Percentiles rank a stretch among this genome's conserved stretches.
These are phyloP conservation scores for Campoplex nolae DNA, from an alignment of 2,888 invertebrate genomes.

Conservation along the genomic window DNA sequence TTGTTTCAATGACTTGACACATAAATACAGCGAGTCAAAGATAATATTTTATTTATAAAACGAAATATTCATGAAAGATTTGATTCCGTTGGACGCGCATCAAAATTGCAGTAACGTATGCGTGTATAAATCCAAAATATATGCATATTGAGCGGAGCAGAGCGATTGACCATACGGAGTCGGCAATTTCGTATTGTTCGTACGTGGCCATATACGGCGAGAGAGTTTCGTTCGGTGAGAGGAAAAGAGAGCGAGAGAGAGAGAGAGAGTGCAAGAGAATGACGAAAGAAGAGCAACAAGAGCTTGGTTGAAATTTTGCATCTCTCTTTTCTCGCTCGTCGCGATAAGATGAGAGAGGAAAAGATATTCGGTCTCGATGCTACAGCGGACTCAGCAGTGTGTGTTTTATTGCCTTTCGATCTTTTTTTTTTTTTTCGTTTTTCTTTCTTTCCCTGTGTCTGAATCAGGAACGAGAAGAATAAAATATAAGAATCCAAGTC, in stretches of 20 bases:
- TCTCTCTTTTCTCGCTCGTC: constrained; percentile 40
- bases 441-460: too few relatives aligned
- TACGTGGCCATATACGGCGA: constrained; percentile 63
- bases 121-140: background rate
- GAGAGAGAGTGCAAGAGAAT: background rate
- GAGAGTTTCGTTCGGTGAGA: background rate
- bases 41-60: too few relatives aligned
- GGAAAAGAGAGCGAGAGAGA: background rate
- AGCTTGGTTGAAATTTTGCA: constrained; percentile 41
- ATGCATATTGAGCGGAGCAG: constrained; percentile 37
- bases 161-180: constrained; percentile 41
- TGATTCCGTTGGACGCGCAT: background rate
- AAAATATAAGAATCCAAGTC: constrained; percentile 5
- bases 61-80: background rate
- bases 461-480: constrained; percentile 30
- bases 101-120: background rate
- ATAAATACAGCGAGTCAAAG: too few relatives aligned
- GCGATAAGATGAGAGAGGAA: constrained; percentile 9
- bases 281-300: constrained; percentile 39
- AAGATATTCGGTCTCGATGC: constrained; percentile 2
- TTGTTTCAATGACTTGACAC: too few relatives aligned
- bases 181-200: constrained; percentile 64
- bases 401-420: background rate
- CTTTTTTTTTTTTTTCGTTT: background rate
- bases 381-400: constrained; percentile 3